Base-by-base conservation (phyloP, 2,888 invertebrate genomes). In the Ptychoptera albimana region DNA sequence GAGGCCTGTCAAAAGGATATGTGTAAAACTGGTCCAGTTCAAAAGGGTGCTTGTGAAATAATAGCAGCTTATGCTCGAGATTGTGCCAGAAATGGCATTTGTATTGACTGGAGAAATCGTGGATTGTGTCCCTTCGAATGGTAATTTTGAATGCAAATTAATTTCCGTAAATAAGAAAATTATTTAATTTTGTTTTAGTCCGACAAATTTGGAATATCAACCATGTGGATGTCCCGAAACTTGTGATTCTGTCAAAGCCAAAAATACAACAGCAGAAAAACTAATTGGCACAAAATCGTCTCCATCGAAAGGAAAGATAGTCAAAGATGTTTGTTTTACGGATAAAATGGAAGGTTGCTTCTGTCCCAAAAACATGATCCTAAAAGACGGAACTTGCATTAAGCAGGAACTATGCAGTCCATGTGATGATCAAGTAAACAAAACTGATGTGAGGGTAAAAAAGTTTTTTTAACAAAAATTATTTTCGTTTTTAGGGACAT, bases 301-400 rank as follows among this genome's bases (percentile, higher is more conserved):
- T 3, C 50, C 56, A 23, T 5, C 7, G 2, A 59, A 54, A 35
- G 56, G 58, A 0, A 51, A 60, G 11, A 54, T 46, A n/a, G 49
- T 50, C 2, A 54, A 58, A 12, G 58, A 60, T 1, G 35, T 23
- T 5, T 80, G 80, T 48, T 55, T 60, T 23, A 60, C 61, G 5
- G 63, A 60, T 10, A 61, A 65, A 0, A 70, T 72, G 0, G 89
- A 88, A 56, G 89, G 88, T 2, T 92, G 92, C 62, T 85, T 81
- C 71, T 92, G 92, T 64, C 82, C 87, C 0, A 64, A 73, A 42
- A 82, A 80, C 47, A 73, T 77, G 62, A 77, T 82, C 0, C 67
- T 80, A 50, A 72, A 79, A 45, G 78, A 80, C 55, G 77, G 74
- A 47, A 77, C 75, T 6, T 92, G 91, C 55, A 74, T 89, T 1